Evolutionary conservation across 1,140 invertebrate species (phyloP).

Genomic region (Papilio machaon): DNA sequence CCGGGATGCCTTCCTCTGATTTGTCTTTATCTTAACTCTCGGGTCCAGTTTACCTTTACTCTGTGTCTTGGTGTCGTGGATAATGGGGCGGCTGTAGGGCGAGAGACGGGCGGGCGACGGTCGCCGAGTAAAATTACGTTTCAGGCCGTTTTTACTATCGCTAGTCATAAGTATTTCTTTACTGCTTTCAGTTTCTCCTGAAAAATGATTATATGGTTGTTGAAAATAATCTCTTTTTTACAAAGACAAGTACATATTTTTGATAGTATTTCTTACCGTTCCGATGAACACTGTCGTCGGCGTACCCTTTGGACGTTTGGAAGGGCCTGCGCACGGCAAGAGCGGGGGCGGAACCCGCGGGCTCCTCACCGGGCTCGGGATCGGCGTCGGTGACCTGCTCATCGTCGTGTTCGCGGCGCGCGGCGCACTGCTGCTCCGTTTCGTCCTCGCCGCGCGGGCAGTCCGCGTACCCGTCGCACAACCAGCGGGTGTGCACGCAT

Average conservation of each 20-base stretch:
- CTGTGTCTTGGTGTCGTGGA: slow-evolving; percentile 43
- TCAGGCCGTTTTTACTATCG: slow-evolving; percentile 66
- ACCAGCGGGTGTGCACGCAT: slow-evolving; percentile 87
- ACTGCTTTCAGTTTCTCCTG: slow-evolving; percentile 65
- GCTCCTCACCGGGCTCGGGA: slow-evolving; percentile 66
- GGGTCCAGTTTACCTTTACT: slow-evolving; percentile 39
- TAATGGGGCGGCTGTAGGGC: slow-evolving; percentile 59
- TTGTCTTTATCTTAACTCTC: slow-evolving; percentile 34
- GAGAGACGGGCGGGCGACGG: slow-evolving; percentile 65
- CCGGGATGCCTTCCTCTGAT: slow-evolving; percentile 6
- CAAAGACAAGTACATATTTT: background rate
- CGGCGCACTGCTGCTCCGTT: slow-evolving; percentile 74
- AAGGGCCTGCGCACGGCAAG: slow-evolving; percentile 64
- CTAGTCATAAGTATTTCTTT: slow-evolving; percentile 73
- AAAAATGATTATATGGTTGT: slow-evolving; percentile 23
- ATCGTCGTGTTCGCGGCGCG: slow-evolving; percentile 45
- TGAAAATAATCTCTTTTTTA: background rate
- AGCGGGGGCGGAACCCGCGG: slow-evolving; percentile 70
- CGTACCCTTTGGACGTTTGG: slow-evolving; percentile 43
- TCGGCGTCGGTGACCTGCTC: slow-evolving; percentile 50
- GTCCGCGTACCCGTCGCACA: slow-evolving; percentile 92
- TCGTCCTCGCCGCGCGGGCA: slow-evolving; percentile 92
- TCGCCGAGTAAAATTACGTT: slow-evolving; percentile 67
- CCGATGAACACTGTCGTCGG: slow-evolving; percentile 32
- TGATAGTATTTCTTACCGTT: slow-evolving; percentile 42